These are phyloP conservation scores for Mythimna vitellina DNA, from an alignment of 2,888 invertebrate species.

Conservation along the genomic window DNA sequence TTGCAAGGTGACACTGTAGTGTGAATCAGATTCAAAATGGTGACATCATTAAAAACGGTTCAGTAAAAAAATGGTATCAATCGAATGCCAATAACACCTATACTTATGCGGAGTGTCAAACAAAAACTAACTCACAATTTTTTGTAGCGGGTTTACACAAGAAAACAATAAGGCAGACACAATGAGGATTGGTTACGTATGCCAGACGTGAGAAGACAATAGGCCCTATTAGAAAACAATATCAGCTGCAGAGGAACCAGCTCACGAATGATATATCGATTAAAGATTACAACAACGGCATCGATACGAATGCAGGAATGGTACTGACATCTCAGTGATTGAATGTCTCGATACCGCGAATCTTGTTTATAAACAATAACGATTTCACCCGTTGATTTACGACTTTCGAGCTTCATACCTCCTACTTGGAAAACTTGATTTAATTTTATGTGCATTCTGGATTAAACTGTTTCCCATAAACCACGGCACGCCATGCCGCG, in stretches of 20 bases:
- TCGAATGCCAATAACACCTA: slow-evolving; percentile 41
- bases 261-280: slow-evolving; percentile 73
- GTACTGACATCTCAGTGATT: slow-evolving; percentile 72
- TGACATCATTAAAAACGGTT: slow-evolving; percentile 12
- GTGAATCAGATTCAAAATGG: slow-evolving; percentile 1
- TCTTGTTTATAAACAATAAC: slow-evolving; percentile 55
- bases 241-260: slow-evolving; percentile 62
- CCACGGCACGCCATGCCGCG: slow-evolving; percentile 13
- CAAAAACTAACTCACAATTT: slow-evolving; percentile 39
- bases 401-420: slow-evolving; percentile 11
- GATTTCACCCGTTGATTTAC: slow-evolving; percentile 54
- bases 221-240: slow-evolving; percentile 77
- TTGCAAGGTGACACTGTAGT: not conserved
- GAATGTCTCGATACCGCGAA: slow-evolving; percentile 66
- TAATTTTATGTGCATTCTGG: slow-evolving; percentile 52
- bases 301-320: slow-evolving; percentile 63
- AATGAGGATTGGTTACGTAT: slow-evolving; percentile 68
- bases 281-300: slow-evolving; percentile 64
- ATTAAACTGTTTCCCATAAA: slow-evolving; percentile 52
- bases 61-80: slow-evolving; percentile 15
- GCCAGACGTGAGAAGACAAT: slow-evolving; percentile 68
- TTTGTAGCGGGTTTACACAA: slow-evolving; percentile 60
- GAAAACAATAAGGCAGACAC: slow-evolving; percentile 69
- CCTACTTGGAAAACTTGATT: slow-evolving; percentile 46
- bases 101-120: slow-evolving; percentile 27